A percentile compares a stretch with the other conserved stretches of the same genome.
Conservation (phyloP, 2,888 invertebrate species). For the Saturnia japonica region DNA sequence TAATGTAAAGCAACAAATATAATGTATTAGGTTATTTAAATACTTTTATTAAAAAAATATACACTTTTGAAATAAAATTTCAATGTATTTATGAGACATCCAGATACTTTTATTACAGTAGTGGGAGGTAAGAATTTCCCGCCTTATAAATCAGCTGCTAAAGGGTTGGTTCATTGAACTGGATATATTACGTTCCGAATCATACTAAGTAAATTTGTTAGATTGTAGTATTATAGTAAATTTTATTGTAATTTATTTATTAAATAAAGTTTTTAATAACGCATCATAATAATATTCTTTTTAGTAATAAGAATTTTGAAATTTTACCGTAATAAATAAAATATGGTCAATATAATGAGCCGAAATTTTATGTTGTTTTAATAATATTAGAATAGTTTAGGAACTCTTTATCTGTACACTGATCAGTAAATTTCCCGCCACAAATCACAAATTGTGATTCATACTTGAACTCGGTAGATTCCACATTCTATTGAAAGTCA, state of each 20-base stretch:
- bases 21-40: neutral
- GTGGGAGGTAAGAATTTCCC: slow-evolving; percentile 30
- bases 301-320: neutral
- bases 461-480: neutral
- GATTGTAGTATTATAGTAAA: neutral
- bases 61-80: neutral
- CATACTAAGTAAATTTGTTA: neutral
- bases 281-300: neutral
- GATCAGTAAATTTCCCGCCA: slow-evolving; percentile 19
- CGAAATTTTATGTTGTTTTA: neutral
- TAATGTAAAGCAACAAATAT: neutral
- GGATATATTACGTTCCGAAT: neutral
- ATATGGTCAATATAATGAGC: neutral
- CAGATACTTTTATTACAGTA: neutral
- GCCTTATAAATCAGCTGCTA: slow-evolving; percentile 24
- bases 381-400: neutral
- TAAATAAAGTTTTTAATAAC: neutral
- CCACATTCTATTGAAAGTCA: neutral
- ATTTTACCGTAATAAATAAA: neutral
- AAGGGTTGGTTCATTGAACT: neutral
- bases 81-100: neutral
- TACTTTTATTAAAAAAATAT: neutral
- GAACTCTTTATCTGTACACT: slow-evolving; percentile 5
- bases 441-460: no score
- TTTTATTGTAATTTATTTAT: neutral